phyloP scores from a whole-genome alignment of 1,140 invertebrate genomes.

The Panonychus citri region DNA sequence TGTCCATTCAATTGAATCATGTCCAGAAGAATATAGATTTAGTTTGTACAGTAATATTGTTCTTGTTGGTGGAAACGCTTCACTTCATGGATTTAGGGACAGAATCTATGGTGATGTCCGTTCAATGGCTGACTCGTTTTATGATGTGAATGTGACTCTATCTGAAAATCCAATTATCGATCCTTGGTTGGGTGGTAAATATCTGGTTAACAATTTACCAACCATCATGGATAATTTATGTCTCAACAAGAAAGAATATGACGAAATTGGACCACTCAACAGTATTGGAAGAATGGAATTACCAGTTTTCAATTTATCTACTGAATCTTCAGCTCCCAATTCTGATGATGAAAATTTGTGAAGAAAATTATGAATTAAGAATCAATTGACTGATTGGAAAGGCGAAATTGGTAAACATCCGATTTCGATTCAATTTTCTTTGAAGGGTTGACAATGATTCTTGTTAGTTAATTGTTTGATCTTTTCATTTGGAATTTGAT shows the following conservation, averaged over 20 bases:
- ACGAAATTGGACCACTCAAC: slow-evolving; percentile 41
- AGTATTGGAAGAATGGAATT: slow-evolving; percentile 16
- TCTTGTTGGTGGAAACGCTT: slow-evolving; percentile 62
- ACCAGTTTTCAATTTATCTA: neutral
- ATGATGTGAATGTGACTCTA: slow-evolving; percentile 41
- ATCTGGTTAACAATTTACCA: slow-evolving; percentile 23
- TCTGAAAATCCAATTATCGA: slow-evolving; percentile 48
- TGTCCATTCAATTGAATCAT: slow-evolving; percentile 34
- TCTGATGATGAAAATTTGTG: too few relatives aligned
- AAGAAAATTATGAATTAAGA: too few relatives aligned
- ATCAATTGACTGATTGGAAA: too few relatives aligned
- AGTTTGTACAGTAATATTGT: slow-evolving; percentile 68
- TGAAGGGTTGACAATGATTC: too few relatives aligned
- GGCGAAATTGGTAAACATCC: too few relatives aligned
- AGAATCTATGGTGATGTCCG: slow-evolving; percentile 49
- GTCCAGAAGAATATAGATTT: slow-evolving; percentile 38
- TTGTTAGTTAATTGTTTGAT: too few relatives aligned
- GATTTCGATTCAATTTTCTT: too few relatives aligned
- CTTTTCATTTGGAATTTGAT: too few relatives aligned
- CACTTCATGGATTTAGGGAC: slow-evolving; percentile 49
- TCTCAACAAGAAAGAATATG: slow-evolving; percentile 61
- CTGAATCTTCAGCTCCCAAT: too few relatives aligned
- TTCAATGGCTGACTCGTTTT: slow-evolving; percentile 45
- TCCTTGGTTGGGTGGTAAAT: slow-evolving; percentile 62
- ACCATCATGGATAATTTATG: neutral